A percentile compares a stretch with the other conserved stretches of the same genome.
Evolutionary conservation across 2,113 vertebrate species (phyloP).

Genomic region (Nothoprocta pentlandii): DNA sequence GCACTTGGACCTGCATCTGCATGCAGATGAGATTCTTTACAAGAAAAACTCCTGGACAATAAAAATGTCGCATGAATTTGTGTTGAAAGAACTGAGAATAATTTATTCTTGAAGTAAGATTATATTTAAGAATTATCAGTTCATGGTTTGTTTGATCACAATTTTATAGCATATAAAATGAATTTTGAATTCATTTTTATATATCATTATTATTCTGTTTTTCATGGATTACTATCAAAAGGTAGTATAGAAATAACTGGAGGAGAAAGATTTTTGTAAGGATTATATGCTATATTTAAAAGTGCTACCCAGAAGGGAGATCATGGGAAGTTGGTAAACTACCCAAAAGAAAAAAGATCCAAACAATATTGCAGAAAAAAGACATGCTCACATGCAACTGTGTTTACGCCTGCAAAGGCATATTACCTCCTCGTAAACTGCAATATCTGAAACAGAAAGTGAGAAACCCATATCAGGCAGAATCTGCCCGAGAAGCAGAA

Average conservation of each 20-base stretch:
- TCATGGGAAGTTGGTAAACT: background rate
- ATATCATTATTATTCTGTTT: background rate
- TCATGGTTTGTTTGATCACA: background rate
- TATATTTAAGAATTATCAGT: background rate
- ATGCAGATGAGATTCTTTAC: background rate
- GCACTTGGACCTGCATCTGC: background rate
- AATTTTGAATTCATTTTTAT: background rate
- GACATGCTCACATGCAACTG: background rate
- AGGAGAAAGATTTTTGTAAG: background rate
- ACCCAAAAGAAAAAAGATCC: background rate
- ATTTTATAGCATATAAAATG: background rate
- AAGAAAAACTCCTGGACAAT: background rate
- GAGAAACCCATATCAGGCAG: background rate
- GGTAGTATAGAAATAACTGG: background rate
- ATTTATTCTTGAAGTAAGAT: background rate
- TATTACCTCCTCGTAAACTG: background rate
- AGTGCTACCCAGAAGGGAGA: background rate
- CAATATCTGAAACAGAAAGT: slow-evolving; percentile 30
- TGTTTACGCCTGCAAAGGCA: background rate
- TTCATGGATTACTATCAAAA: background rate
- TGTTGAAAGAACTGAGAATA: background rate
- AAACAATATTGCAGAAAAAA: background rate
- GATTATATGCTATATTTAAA: background rate
- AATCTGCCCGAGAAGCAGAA: background rate
- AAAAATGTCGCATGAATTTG: background rate